Evolutionary conservation across 2,888 invertebrate species (phyloP), one percentile per base, ranked within the genome.

Genomic region (Polydrusus tereticollis): DNA sequence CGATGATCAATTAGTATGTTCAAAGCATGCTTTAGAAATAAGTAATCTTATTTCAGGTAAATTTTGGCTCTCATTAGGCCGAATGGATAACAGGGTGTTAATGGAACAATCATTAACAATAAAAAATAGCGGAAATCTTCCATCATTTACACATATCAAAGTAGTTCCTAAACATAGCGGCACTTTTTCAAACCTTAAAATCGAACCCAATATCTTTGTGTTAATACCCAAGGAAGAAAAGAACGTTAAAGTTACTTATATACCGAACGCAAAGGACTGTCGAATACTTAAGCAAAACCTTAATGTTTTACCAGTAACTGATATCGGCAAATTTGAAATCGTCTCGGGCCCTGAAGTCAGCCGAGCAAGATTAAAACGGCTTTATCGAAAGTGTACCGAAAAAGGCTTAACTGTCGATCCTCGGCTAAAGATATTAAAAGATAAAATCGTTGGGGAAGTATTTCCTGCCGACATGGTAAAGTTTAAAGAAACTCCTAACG

Each of bases 61-160:
- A 68, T 75, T 62, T 74, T 90, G 89, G 85, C 78, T 90, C 0
- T 87, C 89, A 0, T 83, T 91, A 45, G 90, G 91, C 7, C 86
- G 87, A 75, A 79, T 90, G 0, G 86, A 86, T 69, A 86, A 87
- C 1, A 85, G 85, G 23, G 81, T 77, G 2, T 80, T 84, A 1
- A 78, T 90, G 12, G 84, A 84, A 10, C 86, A 87, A 47, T 85
- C 82, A 50, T 87, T 91, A 65, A 83, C 81, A 41, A 80, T 90
- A 1, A 86, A 86, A 76, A 91, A 90, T 77, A 86, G 82, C 16
- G 91, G 91, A 0, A 87, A 88, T 33, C 79, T 90, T 8, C 82
- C 87, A 12, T 87, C 88, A 0, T 91, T 90, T 77, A 87, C 86
- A 2, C 78, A 77, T 45, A 71, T 85, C n/a, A 78, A 80, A 20